Percentiles rank a stretch among this genome's conserved stretches.
Evolutionary conservation across 2,113 vertebrate genomes (phyloP).

Genomic region (Cichladusa arquata): DNA sequence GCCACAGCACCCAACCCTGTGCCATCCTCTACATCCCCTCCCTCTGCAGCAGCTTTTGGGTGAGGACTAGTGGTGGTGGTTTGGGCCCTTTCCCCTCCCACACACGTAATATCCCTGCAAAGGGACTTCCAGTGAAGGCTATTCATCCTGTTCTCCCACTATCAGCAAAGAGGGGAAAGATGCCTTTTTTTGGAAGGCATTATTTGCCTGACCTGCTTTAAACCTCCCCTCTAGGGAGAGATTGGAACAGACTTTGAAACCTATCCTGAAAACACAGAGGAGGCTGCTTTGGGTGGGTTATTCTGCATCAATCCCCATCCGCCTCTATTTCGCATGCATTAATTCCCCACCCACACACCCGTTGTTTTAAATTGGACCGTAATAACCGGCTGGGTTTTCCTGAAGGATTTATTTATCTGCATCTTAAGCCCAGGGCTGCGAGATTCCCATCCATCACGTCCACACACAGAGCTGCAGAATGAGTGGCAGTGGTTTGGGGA

Average conservation of each 20-base stretch:
- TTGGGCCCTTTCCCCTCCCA: neutral
- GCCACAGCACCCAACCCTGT: neutral
- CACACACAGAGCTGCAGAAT: rapidly evolving
- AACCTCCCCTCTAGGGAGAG: neutral
- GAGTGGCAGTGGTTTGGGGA: neutral
- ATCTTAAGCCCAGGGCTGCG: neutral
- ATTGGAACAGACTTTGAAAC: neutral
- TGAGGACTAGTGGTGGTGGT: rapidly evolving
- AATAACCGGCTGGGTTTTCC: neutral
- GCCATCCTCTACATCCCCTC: neutral
- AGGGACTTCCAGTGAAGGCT: neutral
- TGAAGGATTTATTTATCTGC: neutral
- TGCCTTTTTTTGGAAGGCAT: neutral
- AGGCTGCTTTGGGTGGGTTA: neutral
- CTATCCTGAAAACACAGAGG: neutral
- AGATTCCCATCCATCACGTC: neutral
- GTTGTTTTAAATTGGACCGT: neutral
- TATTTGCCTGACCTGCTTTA: neutral
- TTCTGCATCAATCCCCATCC: neutral
- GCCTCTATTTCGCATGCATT: neutral
- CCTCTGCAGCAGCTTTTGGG: neutral
- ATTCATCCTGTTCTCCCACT: neutral
- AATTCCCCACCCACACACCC: neutral
- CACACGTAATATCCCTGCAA: rapidly evolving
- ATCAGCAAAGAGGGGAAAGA: neutral